Conservation (phyloP, 2,113 vertebrate genomes). For the Isichthys henryi region DNA sequence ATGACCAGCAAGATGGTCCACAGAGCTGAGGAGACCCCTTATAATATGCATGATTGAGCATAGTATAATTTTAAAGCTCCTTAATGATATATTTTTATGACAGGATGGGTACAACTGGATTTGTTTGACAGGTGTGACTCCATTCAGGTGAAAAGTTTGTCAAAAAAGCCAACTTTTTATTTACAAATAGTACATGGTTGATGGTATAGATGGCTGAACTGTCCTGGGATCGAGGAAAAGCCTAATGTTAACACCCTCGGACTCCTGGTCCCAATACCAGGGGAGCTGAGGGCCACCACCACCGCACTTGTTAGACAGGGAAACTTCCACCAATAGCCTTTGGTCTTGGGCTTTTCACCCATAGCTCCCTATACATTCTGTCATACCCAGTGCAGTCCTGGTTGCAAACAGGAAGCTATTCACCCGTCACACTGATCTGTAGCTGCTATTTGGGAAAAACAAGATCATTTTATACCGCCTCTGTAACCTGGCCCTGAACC, state of each 20-base stretch:
- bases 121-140: not conserved
- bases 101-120: not conserved
- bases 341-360: not conserved
- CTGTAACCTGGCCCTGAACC: slow-evolving; percentile 30
- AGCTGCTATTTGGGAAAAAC: slow-evolving; percentile 13
- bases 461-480: not conserved
- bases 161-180: not conserved
- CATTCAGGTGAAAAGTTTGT: not conserved
- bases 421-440: slow-evolving; percentile 27
- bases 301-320: not conserved
- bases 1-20: not conserved
- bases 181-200: not conserved
- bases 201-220: not conserved
- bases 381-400: not conserved
- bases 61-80: not conserved
- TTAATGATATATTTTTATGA: not conserved
- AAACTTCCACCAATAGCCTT: not conserved
- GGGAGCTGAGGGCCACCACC: not conserved
- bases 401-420: slow-evolving; percentile 24
- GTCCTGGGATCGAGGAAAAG: not conserved
- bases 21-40: not conserved
- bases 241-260: not conserved
- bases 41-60: not conserved
- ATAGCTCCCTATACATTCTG: not conserved
- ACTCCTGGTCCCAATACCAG: not conserved